Percentiles rank a stretch among this genome's conserved stretches.
Evolutionary conservation across 2,888 invertebrate species (phyloP).

Genomic region (Mantis religiosa): DNA sequence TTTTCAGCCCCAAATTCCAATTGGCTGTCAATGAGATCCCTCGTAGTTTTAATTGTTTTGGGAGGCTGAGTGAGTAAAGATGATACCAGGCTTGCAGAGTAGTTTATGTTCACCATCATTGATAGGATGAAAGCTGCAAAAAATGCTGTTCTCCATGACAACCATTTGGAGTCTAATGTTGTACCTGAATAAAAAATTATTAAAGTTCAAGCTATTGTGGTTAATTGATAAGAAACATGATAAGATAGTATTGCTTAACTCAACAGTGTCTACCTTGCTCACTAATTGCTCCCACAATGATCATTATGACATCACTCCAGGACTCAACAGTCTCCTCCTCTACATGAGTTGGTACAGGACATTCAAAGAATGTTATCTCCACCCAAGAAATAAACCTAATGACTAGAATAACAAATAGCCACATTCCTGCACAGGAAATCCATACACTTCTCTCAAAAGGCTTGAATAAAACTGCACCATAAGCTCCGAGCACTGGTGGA

Average conservation of each 20-base stretch:
- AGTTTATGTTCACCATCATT: slow-evolving; percentile 12
- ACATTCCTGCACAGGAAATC: slow-evolving; percentile 48
- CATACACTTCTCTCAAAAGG: slow-evolving; percentile 65
- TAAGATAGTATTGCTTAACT: no score
- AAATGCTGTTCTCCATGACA: slow-evolving; percentile 13
- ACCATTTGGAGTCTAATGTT: slow-evolving; percentile 15
- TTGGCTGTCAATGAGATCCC: slow-evolving; percentile 16
- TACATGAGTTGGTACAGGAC: not conserved
- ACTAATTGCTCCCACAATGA: slow-evolving; percentile 4
- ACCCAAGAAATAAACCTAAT: slow-evolving; percentile 12
- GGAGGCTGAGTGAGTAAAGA: slow-evolving; percentile 7
- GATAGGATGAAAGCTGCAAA: slow-evolving; percentile 11
- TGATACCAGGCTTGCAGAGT: slow-evolving; percentile 20
- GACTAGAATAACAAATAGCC: slow-evolving; percentile 9
- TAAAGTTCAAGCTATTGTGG: not conserved
- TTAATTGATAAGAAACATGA: not conserved
- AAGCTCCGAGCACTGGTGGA: slow-evolving; percentile 67
- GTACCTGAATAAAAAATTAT: slow-evolving; percentile 8
- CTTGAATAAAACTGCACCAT: slow-evolving; percentile 59
- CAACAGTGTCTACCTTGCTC: slow-evolving; percentile 7
- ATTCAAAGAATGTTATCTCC: not conserved
- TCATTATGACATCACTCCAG: slow-evolving; percentile 19
- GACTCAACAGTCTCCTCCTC: slow-evolving; percentile 2
- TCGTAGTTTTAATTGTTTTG: slow-evolving; percentile 13
- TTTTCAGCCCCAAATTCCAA: slow-evolving; percentile 14